Percentiles rank a stretch among this genome's conserved stretches.
These are phyloP conservation scores for Saccostrea cuccullata DNA, from an alignment of 1,140 invertebrate species.

Conservation along the genomic window DNA sequence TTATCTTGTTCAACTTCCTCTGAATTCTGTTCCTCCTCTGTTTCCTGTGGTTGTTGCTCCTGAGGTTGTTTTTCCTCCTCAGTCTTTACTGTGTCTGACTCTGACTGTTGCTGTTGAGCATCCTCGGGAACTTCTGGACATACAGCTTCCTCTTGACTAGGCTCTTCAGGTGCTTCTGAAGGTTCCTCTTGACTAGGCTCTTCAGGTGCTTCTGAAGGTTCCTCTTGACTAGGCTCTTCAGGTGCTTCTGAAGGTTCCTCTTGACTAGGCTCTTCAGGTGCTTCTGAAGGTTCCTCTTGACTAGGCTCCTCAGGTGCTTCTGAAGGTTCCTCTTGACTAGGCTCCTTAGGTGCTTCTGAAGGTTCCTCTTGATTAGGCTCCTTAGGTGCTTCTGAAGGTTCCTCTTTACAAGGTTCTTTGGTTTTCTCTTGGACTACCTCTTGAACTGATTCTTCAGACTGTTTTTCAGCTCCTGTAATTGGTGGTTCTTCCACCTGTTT, in stretches of 20 bases:
- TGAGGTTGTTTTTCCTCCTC: not conserved
- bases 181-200: not conserved
- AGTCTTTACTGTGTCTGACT: not conserved
- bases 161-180: not conserved
- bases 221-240: not conserved
- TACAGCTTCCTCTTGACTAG: not conserved
- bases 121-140: not conserved
- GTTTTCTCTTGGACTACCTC: not conserved
- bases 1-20: not conserved
- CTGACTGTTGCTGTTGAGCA: conserved; percentile 2
- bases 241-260: not conserved
- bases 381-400: not conserved
- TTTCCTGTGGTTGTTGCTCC: not conserved
- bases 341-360: not conserved
- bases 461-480: not conserved
- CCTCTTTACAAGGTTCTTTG: not conserved
- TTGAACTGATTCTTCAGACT: not conserved
- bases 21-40: conserved; percentile 1
- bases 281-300: not conserved
- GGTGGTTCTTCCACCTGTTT: not conserved
- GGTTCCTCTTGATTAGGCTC: not conserved
- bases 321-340: not conserved
- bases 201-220: not conserved
- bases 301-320: not conserved
- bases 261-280: not conserved